Base-by-base conservation (phyloP, 2,113 vertebrate genomes). In the Catharus minimus region DNA sequence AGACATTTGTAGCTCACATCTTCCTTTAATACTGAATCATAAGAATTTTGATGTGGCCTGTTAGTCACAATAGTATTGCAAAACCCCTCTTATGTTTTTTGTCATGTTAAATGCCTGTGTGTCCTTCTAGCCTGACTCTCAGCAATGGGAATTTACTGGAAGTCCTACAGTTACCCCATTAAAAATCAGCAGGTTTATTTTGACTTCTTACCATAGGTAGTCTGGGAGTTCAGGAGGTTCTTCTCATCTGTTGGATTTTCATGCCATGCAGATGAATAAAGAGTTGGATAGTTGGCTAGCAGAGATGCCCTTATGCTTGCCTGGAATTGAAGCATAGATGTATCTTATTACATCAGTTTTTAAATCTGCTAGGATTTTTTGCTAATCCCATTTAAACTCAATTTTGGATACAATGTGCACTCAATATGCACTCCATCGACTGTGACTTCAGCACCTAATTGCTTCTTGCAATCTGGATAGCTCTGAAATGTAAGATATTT, bases 301-400 rank as follows among this genome's bases (percentile, higher is more conserved):
- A 86, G 80, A 60, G 13, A 32, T 67, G 26, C 68, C 68, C 44
- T 67, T 84, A 33, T 56, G 73, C 17, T 86, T 93, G 68, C 57
- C 77, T 90, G 74, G 36, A 6, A 0, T 11, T 74, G 50, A 90
- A 92, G n/a, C 28, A 32, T 28, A 69, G 80, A 60, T 4, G 1
- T 43, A 60, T 80, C 36, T 83, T 71, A 75, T 26, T 94, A 72
- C 53, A 94, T 60, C 44, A 75, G 19, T 44, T 92, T 92, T 95
- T 12, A 75, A 83, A 86, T 91, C 77, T 68, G 20, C 57, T 79
- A 68, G 64, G 44, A 72, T 52, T 87, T 92, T 87, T 79, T 24
- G 62, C 55, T 89, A 87, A 89, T 94, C 53, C 30, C 23, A n/a
- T 67, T 86, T 83, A 83, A 93, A 71, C 36, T 65, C 23, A 66